Evolutionary conservation across 1,140 invertebrate genomes (phyloP).

Genomic region (Macrocentrus cingulum): DNA sequence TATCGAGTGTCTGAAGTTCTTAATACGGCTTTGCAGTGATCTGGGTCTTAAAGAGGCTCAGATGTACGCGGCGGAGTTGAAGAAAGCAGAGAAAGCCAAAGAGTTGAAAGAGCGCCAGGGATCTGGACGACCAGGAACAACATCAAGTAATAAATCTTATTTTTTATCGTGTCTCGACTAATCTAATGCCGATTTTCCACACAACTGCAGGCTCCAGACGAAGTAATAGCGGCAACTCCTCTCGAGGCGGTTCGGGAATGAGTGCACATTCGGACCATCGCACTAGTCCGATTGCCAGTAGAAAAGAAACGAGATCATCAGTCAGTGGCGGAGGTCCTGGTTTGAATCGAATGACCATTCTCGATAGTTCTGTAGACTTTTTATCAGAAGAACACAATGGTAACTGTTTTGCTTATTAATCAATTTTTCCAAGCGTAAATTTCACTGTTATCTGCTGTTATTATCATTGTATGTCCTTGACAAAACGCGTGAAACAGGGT

Average conservation of each 20-base stretch:
- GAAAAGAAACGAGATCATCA: conserved; percentile 41
- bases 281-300: conserved; percentile 39
- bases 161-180: neutral
- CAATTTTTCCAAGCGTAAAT: no score
- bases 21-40: conserved; percentile 81
- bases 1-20: conserved; percentile 81
- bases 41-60: conserved; percentile 79
- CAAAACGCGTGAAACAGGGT: conserved; percentile 18
- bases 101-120: conserved; percentile 67
- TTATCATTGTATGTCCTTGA: conserved; percentile 15
- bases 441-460: neutral
- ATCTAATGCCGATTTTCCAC: neutral
- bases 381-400: conserved; percentile 29
- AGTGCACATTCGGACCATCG: conserved; percentile 58
- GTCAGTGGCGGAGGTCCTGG: conserved; percentile 35
- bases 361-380: conserved; percentile 37
- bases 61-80: conserved; percentile 78
- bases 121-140: conserved; percentile 62
- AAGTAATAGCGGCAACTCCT: conserved; percentile 63
- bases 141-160: conserved; percentile 27
- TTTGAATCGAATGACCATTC: conserved; percentile 28
- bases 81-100: conserved; percentile 79
- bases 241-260: conserved; percentile 61
- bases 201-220: conserved; percentile 54
- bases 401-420: neutral